Percentiles rank a stretch among this genome's conserved stretches.
Conservation (phyloP, 2,888 invertebrate species). For the Leptinotarsa tumamoca region DNA sequence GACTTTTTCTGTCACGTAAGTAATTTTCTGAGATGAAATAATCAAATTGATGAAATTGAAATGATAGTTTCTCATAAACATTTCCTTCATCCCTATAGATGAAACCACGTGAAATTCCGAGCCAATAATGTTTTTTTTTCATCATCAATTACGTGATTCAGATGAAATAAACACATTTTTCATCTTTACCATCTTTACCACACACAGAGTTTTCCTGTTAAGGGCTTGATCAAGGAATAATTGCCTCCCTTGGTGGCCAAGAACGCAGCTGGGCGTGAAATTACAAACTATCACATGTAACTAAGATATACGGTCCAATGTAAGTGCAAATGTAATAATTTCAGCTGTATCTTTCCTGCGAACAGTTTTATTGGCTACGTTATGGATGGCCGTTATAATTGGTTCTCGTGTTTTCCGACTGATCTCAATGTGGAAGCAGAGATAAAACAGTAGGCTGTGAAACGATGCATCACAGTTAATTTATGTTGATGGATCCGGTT, state of each 20-base stretch:
- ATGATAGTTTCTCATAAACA: too few species aligned
- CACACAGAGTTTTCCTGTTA: conserved; percentile 44
- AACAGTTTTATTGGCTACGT: conserved; percentile 60
- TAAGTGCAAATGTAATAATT: conserved; percentile 63
- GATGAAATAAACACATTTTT: conserved; percentile 36
- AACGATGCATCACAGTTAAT: conserved; percentile 18
- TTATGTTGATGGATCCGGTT: conserved; percentile 3
- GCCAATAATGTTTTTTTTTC: too few species aligned
- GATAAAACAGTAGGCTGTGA: conserved; percentile 5
- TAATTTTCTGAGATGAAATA: too few species aligned
- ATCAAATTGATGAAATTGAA: too few species aligned
- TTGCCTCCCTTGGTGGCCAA: conserved; percentile 53
- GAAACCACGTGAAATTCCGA: too few species aligned
- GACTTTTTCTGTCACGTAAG: too few species aligned
- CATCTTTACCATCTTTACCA: background rate
- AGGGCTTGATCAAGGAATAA: conserved; percentile 54
- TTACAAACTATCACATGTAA: conserved; percentile 59
- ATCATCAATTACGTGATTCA: conserved; percentile 5
- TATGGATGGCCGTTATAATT: conserved; percentile 62
- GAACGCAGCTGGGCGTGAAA: conserved; percentile 58
- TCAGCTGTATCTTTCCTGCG: conserved; percentile 59
- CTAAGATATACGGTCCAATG: conserved; percentile 59
- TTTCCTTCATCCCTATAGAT: too few species aligned
- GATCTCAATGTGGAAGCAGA: conserved; percentile 4
- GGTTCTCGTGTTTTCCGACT: conserved; percentile 53